Evolutionary conservation across 1,140 invertebrate species (phyloP).

Genomic region (Sarcophaga peregrina): DNA sequence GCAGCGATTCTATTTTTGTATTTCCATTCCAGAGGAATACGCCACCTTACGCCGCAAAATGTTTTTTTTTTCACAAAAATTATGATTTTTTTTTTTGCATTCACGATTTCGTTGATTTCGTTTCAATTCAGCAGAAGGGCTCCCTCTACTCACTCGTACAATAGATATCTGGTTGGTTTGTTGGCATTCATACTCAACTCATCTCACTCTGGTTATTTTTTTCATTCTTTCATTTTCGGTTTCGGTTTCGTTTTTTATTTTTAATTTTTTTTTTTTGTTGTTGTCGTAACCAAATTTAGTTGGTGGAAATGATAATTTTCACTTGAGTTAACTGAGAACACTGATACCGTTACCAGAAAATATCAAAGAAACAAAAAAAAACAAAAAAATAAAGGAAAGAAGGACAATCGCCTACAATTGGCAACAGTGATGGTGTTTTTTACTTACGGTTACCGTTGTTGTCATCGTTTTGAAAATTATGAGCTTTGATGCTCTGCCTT

Average conservation of each 20-base stretch:
- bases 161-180: background rate
- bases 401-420: background rate
- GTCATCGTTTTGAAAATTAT: background rate
- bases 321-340: conserved; percentile 1
- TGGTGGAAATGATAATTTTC: conserved; percentile 27
- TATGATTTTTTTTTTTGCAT: background rate
- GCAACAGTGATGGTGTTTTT: background rate
- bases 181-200: background rate
- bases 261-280: background rate
- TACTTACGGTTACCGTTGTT: background rate
- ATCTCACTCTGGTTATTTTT: too few relatives aligned
- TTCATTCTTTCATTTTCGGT: too few relatives aligned
- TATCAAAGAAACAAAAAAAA: too few relatives aligned
- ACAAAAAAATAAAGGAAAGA: background rate
- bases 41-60: background rate
- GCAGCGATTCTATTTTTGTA: too few relatives aligned
- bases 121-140: background rate
- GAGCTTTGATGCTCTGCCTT: background rate
- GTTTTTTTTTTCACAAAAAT: background rate
- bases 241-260: too few relatives aligned
- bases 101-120: background rate
- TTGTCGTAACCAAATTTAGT: conserved; percentile 15
- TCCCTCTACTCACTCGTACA: background rate
- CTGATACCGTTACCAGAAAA: conserved; percentile 9
- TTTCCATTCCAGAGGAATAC: too few relatives aligned